Conservation (phyloP, 92 coral and sea anemone genomes). For the Bergia puertoricense region DNA sequence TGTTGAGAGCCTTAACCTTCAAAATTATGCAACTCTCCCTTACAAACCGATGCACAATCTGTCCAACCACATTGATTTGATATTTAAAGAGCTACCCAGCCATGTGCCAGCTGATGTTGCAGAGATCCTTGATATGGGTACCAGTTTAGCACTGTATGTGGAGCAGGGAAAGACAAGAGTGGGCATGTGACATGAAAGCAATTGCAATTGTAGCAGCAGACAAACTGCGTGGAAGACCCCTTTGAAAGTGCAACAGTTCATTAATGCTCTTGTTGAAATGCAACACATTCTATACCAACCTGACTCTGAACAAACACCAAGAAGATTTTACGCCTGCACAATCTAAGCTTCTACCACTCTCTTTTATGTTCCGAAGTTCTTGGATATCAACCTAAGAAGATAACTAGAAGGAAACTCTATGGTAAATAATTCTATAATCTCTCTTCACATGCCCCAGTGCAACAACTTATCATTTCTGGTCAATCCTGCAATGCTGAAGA, state of each 20-base stretch:
- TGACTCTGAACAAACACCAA: conserved; percentile 26
- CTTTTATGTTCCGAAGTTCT: conserved; percentile 21
- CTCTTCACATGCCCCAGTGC: conserved; percentile 41
- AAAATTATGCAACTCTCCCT: conserved; percentile 54
- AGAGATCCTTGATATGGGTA: conserved; percentile 23
- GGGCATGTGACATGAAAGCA: conserved; percentile 47
- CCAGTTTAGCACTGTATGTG: conserved; percentile 9
- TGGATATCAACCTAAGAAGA: conserved; percentile 39
- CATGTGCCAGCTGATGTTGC: conserved; percentile 44
- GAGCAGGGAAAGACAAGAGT: conserved; percentile 40
- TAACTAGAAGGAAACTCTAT: conserved; percentile 50
- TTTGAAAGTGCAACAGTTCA: conserved; percentile 32
- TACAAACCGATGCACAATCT: conserved; percentile 69
- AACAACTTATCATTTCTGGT: conserved; percentile 41
- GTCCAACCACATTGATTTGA: conserved; percentile 56
- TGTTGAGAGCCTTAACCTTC: conserved; percentile 26
- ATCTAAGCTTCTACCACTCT: conserved; percentile 44
- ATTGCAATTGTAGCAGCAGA: conserved; percentile 39
- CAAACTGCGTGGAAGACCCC: conserved; percentile 32
- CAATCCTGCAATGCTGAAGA: conserved; percentile 45
- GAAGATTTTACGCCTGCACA: conserved; percentile 46
- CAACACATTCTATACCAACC: conserved; percentile 22
- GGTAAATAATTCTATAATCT: conserved; percentile 49
- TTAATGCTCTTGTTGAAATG: conserved; percentile 44
- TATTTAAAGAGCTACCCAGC: conserved; percentile 47